Evolutionary conservation across 1,140 invertebrate genomes (phyloP).

Genomic region (Venustaconcha ellipsiformis): DNA sequence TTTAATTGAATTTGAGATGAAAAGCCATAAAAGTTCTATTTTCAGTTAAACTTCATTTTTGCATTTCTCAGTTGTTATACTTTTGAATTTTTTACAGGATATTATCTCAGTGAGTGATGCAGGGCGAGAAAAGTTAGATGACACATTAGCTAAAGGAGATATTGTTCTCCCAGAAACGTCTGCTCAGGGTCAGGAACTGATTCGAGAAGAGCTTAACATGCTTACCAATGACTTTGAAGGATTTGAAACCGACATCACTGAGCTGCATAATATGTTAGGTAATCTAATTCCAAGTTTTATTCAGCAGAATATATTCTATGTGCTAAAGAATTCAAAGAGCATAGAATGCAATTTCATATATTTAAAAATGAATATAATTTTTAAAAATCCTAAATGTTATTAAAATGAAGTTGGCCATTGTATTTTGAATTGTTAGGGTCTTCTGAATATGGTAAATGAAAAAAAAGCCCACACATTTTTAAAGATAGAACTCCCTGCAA

Average conservation of each 20-base stretch:
- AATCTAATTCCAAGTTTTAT: constrained; percentile 4
- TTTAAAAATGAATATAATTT: no score
- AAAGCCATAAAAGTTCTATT: no score
- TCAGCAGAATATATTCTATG: no score
- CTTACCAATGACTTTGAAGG: constrained; percentile 79
- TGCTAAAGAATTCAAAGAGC: no score
- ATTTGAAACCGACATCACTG: constrained; percentile 80
- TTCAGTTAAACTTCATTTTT: no score
- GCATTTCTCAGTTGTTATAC: no score
- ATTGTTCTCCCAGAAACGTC: constrained; percentile 77
- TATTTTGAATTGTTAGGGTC: background rate
- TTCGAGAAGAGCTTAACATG: constrained; percentile 83
- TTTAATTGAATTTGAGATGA: no score
- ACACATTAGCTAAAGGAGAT: constrained; percentile 49
- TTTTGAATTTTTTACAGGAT: constrained; percentile 35
- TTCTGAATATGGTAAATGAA: background rate
- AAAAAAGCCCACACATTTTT: background rate
- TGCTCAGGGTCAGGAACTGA: constrained; percentile 79
- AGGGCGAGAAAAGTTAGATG: constrained; percentile 54
- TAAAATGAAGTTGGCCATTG: background rate
- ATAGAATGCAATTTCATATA: no score
- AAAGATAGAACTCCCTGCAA: no score
- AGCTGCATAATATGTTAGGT: constrained; percentile 56
- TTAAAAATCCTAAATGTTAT: background rate
- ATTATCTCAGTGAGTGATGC: constrained; percentile 40